Conservation (phyloP, 2,113 vertebrate species). For the Cisticola juncidis region DNA sequence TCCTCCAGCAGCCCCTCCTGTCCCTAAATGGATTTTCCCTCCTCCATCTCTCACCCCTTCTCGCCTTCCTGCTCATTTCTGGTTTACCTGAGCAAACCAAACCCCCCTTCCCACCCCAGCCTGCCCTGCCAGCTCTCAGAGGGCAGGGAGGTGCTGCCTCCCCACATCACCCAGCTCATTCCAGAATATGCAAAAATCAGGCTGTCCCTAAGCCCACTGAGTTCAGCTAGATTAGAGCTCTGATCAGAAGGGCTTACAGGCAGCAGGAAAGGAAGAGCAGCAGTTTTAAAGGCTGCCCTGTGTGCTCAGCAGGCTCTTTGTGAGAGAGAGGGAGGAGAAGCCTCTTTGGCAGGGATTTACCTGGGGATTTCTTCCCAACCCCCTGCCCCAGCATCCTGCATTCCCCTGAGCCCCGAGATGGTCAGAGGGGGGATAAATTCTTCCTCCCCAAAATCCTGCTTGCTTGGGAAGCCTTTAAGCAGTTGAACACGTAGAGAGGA, state of each 20-base stretch:
- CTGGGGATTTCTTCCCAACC: not conserved
- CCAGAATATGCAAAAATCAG: not conserved
- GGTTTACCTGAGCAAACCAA: not conserved
- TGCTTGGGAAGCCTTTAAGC: slow-evolving; percentile 53
- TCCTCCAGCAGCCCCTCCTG: not conserved
- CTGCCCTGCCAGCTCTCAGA: accelerated
- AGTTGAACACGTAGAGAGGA: slow-evolving; percentile 1
- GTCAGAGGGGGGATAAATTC: not conserved
- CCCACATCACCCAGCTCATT: not conserved
- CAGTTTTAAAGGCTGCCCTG: not conserved
- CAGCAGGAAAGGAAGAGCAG: not conserved
- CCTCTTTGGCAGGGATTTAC: slow-evolving; percentile 47
- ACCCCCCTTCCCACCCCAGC: accelerated
- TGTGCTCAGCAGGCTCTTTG: not conserved
- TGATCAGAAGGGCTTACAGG: not conserved
- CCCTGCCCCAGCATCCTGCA: not conserved
- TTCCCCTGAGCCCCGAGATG: not conserved
- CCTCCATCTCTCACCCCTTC: not conserved
- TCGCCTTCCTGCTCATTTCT: not conserved
- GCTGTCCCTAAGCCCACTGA: not conserved
- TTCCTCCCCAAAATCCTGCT: slow-evolving; percentile 8
- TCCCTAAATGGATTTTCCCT: accelerated
- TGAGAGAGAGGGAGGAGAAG: not conserved
- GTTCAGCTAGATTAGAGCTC: slow-evolving; percentile 14
- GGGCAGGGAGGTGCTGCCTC: not conserved